phyloP scores from a whole-genome alignment of 2,113 vertebrate species.

The Psilopsiagon aymara region DNA sequence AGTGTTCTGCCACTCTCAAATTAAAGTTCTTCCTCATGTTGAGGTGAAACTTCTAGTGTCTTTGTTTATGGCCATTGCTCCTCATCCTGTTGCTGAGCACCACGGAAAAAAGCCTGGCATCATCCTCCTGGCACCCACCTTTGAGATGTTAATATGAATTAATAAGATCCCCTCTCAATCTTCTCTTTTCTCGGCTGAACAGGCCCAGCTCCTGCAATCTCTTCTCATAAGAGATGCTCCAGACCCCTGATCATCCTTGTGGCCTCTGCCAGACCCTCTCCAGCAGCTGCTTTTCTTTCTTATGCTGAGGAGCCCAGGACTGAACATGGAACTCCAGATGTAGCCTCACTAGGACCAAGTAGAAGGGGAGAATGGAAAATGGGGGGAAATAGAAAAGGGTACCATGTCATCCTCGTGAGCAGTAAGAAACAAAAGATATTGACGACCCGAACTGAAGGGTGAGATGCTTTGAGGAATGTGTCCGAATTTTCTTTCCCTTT shows the following conservation, averaged over 20 bases:
- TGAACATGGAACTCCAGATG: neutral
- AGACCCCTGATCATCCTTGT: neutral
- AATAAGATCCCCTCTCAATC: neutral
- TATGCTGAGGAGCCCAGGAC: neutral
- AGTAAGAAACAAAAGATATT: neutral
- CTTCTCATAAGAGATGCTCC: neutral
- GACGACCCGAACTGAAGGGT: neutral
- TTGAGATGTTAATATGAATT: neutral
- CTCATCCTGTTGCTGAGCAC: neutral
- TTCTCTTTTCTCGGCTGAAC: neutral
- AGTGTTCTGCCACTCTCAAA: neutral
- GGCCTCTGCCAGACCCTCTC: neutral
- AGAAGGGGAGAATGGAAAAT: neutral
- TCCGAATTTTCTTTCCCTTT: neutral
- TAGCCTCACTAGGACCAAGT: neutral
- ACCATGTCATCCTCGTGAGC: accelerated
- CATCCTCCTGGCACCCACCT: neutral
- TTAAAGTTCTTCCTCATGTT: neutral
- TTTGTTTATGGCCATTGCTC: neutral
- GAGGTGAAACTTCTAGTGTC: neutral
- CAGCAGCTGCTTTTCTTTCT: neutral
- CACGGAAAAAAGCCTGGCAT: neutral
- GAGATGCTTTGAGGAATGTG: neutral
- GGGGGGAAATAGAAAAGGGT: neutral
- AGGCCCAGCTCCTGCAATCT: neutral